phyloP scores from a whole-genome alignment of 2,113 vertebrate genomes.

The Amphiprion percula region DNA sequence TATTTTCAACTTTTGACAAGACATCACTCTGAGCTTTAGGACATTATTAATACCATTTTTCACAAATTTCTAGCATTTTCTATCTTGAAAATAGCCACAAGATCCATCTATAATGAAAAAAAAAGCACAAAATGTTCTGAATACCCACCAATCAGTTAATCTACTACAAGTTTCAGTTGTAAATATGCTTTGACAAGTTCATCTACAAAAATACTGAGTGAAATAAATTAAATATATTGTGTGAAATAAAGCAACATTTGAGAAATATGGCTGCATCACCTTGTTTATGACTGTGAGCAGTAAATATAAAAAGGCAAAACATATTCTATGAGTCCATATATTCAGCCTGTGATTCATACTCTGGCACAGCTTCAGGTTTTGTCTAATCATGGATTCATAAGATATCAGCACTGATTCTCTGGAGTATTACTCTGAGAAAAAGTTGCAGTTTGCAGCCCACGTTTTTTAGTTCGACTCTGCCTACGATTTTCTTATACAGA shows the following conservation, averaged over 20 bases:
- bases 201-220: background rate
- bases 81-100: background rate
- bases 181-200: background rate
- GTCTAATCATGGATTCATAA: conserved; percentile 47
- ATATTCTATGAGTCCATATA: background rate
- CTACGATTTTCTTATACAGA: conserved; percentile 24
- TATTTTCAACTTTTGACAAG: background rate
- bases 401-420: conserved; percentile 32
- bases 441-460: conserved; percentile 33
- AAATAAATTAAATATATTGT: background rate
- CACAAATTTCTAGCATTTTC: background rate
- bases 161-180: background rate
- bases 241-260: background rate
- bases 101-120: background rate
- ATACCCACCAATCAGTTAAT: background rate
- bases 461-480: conserved; percentile 15
- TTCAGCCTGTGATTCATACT: conserved; percentile 46
- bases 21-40: too few relatives aligned
- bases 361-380: conserved; percentile 21
- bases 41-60: background rate
- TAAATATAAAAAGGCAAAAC: conserved; percentile 16
- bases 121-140: background rate
- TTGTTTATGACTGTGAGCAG: conserved; percentile 4
- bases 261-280: background rate
- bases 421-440: conserved; percentile 26